Evolutionary conservation across 37 sponge, comb jelly and placozoan genomes (phyloP).

Genomic region (Chondrilla cf. caribensis): DNA sequence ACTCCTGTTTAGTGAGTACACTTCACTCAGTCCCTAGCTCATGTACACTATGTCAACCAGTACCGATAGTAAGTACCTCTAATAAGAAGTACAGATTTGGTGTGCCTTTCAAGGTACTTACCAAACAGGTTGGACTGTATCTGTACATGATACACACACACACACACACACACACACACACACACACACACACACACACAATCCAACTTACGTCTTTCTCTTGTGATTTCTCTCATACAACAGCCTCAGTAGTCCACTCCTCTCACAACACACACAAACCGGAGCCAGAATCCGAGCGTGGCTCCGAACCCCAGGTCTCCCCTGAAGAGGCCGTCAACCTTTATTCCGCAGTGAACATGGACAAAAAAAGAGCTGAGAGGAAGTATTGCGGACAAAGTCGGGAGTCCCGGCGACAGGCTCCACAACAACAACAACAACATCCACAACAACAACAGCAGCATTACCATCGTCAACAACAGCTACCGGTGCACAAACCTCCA

Average conservation of each 20-base stretch:
- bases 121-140: too few species aligned
- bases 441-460: neutral
- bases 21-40: too few species aligned
- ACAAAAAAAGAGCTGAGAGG: constrained; percentile 18
- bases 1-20: too few species aligned
- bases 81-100: neutral
- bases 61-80: too few species aligned
- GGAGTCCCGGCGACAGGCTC: neutral
- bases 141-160: neutral
- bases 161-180: neutral
- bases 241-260: neutral
- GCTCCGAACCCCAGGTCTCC: neutral
- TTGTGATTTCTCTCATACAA: neutral
- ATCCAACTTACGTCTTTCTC: neutral
- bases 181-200: constrained; percentile 19
- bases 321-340: neutral
- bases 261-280: neutral
- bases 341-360: constrained; percentile 4
- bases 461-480: too few species aligned
- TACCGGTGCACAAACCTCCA: neutral
- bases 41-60: too few species aligned
- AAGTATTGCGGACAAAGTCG: neutral
- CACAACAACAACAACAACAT: neutral
- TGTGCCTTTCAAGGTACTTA: neutral
- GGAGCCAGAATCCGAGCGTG: neutral